Evolutionary conservation across 30 jellyfish, hydroid and myxozoan species (phyloP).

Genomic region (Pseudorhiza aurosa): DNA sequence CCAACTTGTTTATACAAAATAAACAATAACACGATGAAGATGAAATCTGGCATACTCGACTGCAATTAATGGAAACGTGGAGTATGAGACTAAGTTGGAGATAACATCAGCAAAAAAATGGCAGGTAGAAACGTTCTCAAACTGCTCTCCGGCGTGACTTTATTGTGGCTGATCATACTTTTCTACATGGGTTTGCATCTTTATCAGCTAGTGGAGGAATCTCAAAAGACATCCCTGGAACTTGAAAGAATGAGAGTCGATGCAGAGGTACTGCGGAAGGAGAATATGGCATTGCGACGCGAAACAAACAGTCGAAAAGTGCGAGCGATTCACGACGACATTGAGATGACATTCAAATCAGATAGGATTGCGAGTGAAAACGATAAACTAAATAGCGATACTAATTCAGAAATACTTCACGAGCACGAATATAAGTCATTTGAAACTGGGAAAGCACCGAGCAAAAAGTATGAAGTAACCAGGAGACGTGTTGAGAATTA

Average conservation of each 20-base stretch:
- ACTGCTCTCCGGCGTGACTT: conserved; percentile 51
- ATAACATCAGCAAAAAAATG: no score
- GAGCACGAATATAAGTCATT: neutral
- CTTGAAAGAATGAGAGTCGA: conserved; percentile 45
- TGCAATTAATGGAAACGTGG: no score
- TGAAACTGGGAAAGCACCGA: conserved; percentile 42
- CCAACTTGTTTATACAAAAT: no score
- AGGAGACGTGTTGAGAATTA: conserved; percentile 74
- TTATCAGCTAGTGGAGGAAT: conserved; percentile 87
- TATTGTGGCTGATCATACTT: conserved; percentile 78
- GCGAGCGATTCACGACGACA: conserved; percentile 57
- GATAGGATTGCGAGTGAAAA: neutral
- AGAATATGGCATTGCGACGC: conserved; percentile 59
- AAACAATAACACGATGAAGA: no score
- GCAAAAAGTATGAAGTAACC: conserved; percentile 62
- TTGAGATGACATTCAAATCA: conserved; percentile 21
- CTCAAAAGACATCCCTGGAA: conserved; percentile 71
- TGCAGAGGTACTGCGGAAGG: conserved; percentile 63
- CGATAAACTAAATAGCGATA: neutral
- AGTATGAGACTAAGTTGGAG: no score
- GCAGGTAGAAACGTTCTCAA: conserved; percentile 69
- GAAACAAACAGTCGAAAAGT: conserved; percentile 59
- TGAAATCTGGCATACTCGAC: no score
- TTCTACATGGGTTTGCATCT: conserved; percentile 88
- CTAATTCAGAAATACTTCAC: neutral